Percentiles rank a stretch among this genome's conserved stretches.
Conservation (phyloP, 2,113 vertebrate genomes). For the Lutjanus erythropterus region DNA sequence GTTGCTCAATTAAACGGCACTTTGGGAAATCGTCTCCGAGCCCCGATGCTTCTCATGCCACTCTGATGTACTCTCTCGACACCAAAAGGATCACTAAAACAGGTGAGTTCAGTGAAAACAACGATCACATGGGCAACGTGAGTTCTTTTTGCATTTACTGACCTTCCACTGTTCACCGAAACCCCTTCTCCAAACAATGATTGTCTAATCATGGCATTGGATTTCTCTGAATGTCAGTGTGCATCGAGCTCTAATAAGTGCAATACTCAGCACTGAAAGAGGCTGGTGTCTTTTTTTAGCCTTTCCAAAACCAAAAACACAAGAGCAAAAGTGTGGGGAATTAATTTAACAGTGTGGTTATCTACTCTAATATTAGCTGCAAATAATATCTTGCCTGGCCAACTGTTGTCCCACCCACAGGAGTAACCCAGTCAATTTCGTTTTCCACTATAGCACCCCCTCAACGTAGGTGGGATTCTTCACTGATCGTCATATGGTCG, state of each 20-base stretch:
- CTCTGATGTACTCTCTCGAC: conserved; percentile 29
- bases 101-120: conserved; percentile 29
- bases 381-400: background rate
- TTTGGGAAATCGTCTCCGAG: conserved; percentile 55
- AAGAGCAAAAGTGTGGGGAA: background rate
- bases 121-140: conserved; percentile 12
- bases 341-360: too few relatives aligned
- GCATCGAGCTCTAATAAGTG: background rate
- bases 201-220: background rate
- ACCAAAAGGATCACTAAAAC: conserved; percentile 48
- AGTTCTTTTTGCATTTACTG: background rate
- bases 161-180: background rate
- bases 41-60: conserved; percentile 21
- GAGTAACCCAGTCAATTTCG: background rate
- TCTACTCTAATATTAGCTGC: background rate
- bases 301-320: background rate
- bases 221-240: background rate
- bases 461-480: too few relatives aligned
- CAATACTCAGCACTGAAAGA: background rate
- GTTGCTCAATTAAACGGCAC: conserved; percentile 65
- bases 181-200: accelerated
- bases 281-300: background rate
- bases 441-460: too few relatives aligned
- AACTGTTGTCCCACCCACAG: too few relatives aligned
- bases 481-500: too few relatives aligned